A percentile compares a stretch with the other conserved stretches of the same genome.
phyloP scores from a whole-genome alignment of 2,113 vertebrate genomes.

The Chionodraco myersi region DNA sequence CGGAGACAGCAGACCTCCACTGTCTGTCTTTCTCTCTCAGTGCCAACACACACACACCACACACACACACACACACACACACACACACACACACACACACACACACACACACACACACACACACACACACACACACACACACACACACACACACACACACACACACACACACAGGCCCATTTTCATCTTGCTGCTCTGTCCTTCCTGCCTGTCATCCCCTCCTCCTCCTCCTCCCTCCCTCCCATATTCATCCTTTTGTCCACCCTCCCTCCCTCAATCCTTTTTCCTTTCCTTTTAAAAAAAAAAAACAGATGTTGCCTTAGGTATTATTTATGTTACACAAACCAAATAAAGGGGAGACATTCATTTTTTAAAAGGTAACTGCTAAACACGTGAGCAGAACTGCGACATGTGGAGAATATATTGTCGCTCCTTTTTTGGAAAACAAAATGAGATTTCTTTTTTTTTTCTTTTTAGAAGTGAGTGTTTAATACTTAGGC shows the following conservation, averaged over 20 bases:
- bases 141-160: slow-evolving; percentile 19
- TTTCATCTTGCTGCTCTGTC: slow-evolving; percentile 55
- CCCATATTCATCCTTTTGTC: slow-evolving; percentile 28
- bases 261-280: slow-evolving; percentile 4
- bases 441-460: slow-evolving; percentile 59
- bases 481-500: slow-evolving; percentile 80
- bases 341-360: slow-evolving; percentile 84
- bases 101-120: slow-evolving; percentile 13
- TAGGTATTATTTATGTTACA: slow-evolving; percentile 85
- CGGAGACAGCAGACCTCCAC: slow-evolving; percentile 53
- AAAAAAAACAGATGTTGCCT: slow-evolving; percentile 83
- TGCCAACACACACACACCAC: slow-evolving; percentile 7
- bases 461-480: slow-evolving; percentile 62
- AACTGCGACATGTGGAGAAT: slow-evolving; percentile 43
- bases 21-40: slow-evolving; percentile 27
- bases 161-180: slow-evolving; percentile 23
- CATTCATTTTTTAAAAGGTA: slow-evolving; percentile 64
- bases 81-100: slow-evolving; percentile 23
- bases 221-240: slow-evolving; percentile 6
- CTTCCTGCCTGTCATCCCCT: slow-evolving; percentile 26
- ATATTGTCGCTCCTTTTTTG: slow-evolving; percentile 49
- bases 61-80: slow-evolving; percentile 15
- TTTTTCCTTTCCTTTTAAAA: slow-evolving; percentile 15
- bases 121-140: slow-evolving; percentile 20
- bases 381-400: slow-evolving; percentile 52